Percentiles rank a stretch among this genome's conserved stretches.
These are phyloP conservation scores for Heliconius sara DNA, from an alignment of 2,888 invertebrate species.

Conservation along the genomic window DNA sequence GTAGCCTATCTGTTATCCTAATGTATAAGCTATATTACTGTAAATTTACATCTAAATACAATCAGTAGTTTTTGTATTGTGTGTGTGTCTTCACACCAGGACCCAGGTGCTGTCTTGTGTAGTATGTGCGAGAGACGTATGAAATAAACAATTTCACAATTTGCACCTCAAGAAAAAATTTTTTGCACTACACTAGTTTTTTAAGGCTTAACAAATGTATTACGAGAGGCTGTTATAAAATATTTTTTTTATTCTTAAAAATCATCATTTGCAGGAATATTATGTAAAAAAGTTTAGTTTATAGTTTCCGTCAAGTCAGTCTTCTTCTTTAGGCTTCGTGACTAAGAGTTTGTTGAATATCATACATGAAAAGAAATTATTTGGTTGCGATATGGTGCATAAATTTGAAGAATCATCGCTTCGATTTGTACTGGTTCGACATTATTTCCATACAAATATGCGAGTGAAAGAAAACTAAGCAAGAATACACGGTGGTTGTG, in stretches of 20 bases:
- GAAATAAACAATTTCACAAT: no score
- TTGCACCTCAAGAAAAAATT: no score
- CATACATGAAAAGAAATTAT: conserved; percentile 68
- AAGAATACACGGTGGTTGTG: no score
- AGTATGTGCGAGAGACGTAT: no score
- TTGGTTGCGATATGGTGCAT: conserved; percentile 57
- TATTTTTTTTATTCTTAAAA: neutral
- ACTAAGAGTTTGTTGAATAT: conserved; percentile 60
- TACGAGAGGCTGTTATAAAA: neutral
- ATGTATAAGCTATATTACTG: no score
- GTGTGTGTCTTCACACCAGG: no score
- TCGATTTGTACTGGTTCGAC: conserved; percentile 29
- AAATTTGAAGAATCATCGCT: conserved; percentile 47
- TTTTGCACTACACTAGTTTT: no score
- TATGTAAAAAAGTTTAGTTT: neutral
- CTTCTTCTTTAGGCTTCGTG: conserved; percentile 64
- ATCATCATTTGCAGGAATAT: neutral
- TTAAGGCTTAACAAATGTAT: no score
- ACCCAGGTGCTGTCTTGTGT: no score
- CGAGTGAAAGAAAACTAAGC: neutral
- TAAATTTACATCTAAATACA: no score
- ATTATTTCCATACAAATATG: conserved; percentile 22
- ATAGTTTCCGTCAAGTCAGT: conserved; percentile 30
- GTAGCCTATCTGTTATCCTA: no score
- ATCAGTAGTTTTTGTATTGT: no score